Conservation (phyloP, 2,113 vertebrate species). For the rabbit (Oryctolagus cuniculus) region mOryCun1.1 NC_091437.1:37679501-37680000, state of each 20-base stretch:
- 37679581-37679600: conserved; percentile 51
- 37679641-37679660: conserved; percentile 42
- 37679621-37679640: neutral
- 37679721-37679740: conserved; percentile 83
- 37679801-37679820: conserved; percentile 56
- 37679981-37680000: conserved; percentile 66
- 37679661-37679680: conserved; percentile 62
- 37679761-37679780: conserved; percentile 74
- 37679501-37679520: neutral
- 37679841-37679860: conserved; percentile 83
- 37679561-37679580: neutral
- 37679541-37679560: conserved; percentile 50
- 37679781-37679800: conserved; percentile 87
- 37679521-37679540: neutral
- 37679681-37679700: conserved; percentile 62
- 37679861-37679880: neutral
- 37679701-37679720: conserved; percentile 45
- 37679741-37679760: conserved; percentile 75
- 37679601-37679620: neutral
- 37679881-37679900: conserved; percentile 21
- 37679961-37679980: conserved; percentile 82
- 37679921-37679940: conserved; percentile 68
- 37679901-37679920: conserved; percentile 64
- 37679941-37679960: conserved; percentile 70
- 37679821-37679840: conserved; percentile 52